Conservation (phyloP, 2,113 vertebrate genomes). For the Circaetus gallicus region DNA sequence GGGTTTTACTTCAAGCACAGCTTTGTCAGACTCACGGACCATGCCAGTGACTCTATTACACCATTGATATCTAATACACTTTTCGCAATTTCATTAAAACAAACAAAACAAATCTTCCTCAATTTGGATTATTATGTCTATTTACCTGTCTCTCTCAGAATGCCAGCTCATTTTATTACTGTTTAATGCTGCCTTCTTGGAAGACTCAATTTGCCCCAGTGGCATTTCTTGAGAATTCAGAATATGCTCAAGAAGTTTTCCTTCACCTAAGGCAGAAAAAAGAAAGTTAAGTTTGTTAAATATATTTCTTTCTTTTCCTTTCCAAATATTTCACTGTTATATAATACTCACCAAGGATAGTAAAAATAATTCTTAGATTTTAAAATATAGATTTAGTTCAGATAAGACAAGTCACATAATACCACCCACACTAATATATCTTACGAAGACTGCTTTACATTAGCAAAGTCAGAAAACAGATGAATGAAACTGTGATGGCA, state of each 20-base stretch:
- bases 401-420: neutral
- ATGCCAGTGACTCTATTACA: neutral
- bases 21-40: neutral
- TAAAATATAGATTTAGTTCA: neutral
- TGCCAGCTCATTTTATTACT: constrained; percentile 54
- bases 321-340: neutral
- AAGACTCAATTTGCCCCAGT: constrained; percentile 20
- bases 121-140: neutral
- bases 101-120: neutral
- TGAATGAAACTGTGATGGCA: neutral
- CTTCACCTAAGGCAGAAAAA: constrained; percentile 57
- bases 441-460: neutral
- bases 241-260: constrained; percentile 63
- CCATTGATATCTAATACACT: neutral
- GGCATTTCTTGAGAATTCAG: constrained; percentile 59
- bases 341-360: neutral
- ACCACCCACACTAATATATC: neutral
- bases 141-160: constrained; percentile 76
- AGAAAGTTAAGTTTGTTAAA: neutral
- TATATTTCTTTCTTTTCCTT: neutral
- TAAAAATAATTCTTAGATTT: neutral
- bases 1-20: neutral
- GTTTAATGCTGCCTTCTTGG: constrained; percentile 38
- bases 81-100: neutral
- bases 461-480: neutral